Conservation (phyloP, 2,113 vertebrate genomes). For the Syngnathoides biaculeatus region DNA sequence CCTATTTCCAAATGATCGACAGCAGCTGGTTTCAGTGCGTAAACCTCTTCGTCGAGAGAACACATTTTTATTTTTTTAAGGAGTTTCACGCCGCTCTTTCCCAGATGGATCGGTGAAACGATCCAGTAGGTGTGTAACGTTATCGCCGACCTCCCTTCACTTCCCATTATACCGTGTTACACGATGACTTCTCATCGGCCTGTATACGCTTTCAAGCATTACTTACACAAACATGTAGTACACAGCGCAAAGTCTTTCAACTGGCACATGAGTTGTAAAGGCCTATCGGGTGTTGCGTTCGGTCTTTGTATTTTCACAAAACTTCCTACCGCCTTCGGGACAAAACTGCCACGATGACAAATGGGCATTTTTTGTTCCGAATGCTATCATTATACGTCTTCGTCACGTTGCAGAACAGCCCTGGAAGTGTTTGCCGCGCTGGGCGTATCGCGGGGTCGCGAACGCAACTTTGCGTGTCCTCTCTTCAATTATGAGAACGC, state of each 20-base stretch:
- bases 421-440: slow-evolving; percentile 4
- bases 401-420: neutral
- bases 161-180: neutral
- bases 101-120: slow-evolving; percentile 2
- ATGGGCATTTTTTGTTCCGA: neutral
- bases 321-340: neutral
- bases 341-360: neutral
- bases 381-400: slow-evolving; percentile 10
- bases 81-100: neutral
- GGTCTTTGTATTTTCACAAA: neutral
- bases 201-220: slow-evolving; percentile 5
- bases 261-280: neutral
- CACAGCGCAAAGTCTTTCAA: neutral
- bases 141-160: neutral
- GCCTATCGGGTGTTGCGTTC: slow-evolving; percentile 2
- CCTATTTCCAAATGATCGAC: no score
- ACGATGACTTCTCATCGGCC: neutral
- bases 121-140: neutral
- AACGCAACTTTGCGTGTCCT: neutral
- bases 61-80: neutral
- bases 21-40: no score
- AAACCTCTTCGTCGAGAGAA: no score
- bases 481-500: neutral
- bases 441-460: slow-evolving; percentile 1
- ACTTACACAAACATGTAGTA: neutral